Evolutionary conservation across 2,113 vertebrate genomes (phyloP), one percentile per base, ranked within the genome.

Genomic region (Desmodus rotundus): DNA sequence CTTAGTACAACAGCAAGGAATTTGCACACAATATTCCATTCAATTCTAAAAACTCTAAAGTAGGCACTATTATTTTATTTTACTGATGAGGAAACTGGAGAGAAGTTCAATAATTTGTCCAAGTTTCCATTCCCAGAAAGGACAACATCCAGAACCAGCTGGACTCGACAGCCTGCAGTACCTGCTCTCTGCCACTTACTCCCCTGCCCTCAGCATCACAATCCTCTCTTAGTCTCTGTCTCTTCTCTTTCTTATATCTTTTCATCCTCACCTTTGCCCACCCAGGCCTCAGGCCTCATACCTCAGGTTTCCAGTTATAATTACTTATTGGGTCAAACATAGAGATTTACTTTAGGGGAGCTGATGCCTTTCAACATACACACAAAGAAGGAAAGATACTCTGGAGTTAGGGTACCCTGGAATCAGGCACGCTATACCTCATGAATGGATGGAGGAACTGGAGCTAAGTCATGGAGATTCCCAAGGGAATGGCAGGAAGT

Each of bases 31-130:
- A 61, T 82, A 87, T 45, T 83, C 61, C 50, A 61, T 43, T 36
- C 43, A 80, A n/a, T 70, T 33, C 33, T 94, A 58, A 94, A 89
- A 90, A 83, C 41, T 90, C 45, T 83, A 80, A 85, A 41, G 52
- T 9, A 58, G 26, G 33, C 26, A n/a, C 54, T 43, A 70, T 77
- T 83, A 77, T 68, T 85, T 89, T 87, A 61, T 89, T 82, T 86
- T 65, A 82, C 12, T 67, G 24, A 72, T 83, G 24, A 74, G 8
- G 43, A 96, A 95, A 70, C 22, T 38, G 31, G 31, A 87, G 38
- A 91, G 20, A 94, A 67, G 58, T 77, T 70, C 52, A 78, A 11
- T 52, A 61, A 82, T 17, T 56, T 70, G 14, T 52, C 45, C 52
- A 63, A 52, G 33, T 63, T 85, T 76, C 58, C 89, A 85, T 58